Conservation (phyloP, 1,140 invertebrate genomes). For the Drosophila littoralis region DNA sequence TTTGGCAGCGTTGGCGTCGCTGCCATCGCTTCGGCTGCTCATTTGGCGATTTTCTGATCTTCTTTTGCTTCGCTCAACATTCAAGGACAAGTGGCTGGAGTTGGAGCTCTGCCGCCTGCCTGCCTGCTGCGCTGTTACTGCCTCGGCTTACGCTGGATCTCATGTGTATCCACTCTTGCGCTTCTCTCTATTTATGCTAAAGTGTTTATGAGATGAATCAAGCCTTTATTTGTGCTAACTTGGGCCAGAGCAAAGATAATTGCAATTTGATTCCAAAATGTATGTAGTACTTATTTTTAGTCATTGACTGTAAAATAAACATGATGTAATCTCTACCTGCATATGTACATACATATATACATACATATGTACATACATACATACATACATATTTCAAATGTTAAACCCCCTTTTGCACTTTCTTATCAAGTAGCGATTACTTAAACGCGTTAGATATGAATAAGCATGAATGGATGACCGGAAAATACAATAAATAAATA, state of each 20-base stretch:
- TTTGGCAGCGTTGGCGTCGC: slow-evolving; percentile 59
- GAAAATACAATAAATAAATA: slow-evolving; percentile 2
- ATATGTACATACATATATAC: too few relatives aligned
- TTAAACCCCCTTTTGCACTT: slow-evolving; percentile 18
- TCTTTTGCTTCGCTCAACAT: slow-evolving; percentile 52
- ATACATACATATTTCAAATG: neutral
- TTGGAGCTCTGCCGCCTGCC: slow-evolving; percentile 12
- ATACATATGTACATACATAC: neutral
- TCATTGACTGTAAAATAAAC: slow-evolving; percentile 9
- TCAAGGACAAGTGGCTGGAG: slow-evolving; percentile 75
- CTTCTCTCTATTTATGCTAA: neutral
- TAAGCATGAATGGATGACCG: slow-evolving; percentile 23
- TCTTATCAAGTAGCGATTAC: slow-evolving; percentile 38
- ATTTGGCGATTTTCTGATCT: slow-evolving; percentile 63
- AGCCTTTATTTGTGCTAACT: neutral
- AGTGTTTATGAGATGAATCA: slow-evolving; percentile 5
- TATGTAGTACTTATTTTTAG: neutral
- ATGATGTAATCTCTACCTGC: slow-evolving; percentile 35
- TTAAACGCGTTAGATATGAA: slow-evolving; percentile 12
- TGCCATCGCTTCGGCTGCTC: slow-evolving; percentile 35
- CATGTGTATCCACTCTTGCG: neutral
- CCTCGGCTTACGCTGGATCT: slow-evolving; percentile 9
- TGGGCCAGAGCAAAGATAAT: neutral
- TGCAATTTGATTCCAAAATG: neutral
- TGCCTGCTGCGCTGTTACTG: slow-evolving; percentile 18